A percentile compares a stretch with the other conserved stretches of the same genome.
These are phyloP conservation scores for Nixonia krombeini DNA, from an alignment of 1,140 invertebrate species.

Conservation along the genomic window DNA sequence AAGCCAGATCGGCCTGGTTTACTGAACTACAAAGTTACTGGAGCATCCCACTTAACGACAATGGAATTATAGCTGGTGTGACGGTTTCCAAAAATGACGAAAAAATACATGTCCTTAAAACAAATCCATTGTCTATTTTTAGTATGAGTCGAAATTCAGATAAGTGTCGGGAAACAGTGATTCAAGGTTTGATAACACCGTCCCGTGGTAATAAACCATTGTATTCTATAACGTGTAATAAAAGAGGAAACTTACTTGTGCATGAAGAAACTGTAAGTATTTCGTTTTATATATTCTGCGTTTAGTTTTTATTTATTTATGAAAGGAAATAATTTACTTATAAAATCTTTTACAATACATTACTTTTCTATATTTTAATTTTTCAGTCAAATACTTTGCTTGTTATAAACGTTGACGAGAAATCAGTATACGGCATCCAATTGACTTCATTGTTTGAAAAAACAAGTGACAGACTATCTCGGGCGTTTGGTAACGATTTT, in stretches of 20 bases:
- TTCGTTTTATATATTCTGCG: neutral
- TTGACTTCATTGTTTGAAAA: constrained; percentile 57
- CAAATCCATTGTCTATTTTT: constrained; percentile 73
- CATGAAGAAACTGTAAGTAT: constrained; percentile 66
- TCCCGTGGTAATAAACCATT: constrained; percentile 39
- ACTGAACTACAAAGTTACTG: constrained; percentile 75
- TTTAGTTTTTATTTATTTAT: too few species aligned
- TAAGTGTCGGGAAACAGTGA: constrained; percentile 55
- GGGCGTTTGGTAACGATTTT: constrained; percentile 46
- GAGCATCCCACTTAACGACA: constrained; percentile 73
- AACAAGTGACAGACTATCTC: constrained; percentile 57
- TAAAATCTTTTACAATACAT: too few species aligned
- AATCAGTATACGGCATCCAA: constrained; percentile 51
- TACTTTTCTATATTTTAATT: constrained; percentile 8
- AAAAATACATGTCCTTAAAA: constrained; percentile 71
- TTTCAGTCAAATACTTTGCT: constrained; percentile 61
- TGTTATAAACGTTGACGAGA: constrained; percentile 51
- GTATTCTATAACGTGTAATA: constrained; percentile 55
- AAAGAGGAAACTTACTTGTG: constrained; percentile 53
- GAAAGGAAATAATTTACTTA: too few species aligned
- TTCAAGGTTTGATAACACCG: constrained; percentile 53
- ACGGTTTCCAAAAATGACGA: constrained; percentile 68
- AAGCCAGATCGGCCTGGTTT: constrained; percentile 72
- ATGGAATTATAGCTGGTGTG: constrained; percentile 70
- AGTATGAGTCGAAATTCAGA: constrained; percentile 62